Evolutionary conservation across 2,113 vertebrate species (phyloP).

Genomic region (Cacatua alba): DNA sequence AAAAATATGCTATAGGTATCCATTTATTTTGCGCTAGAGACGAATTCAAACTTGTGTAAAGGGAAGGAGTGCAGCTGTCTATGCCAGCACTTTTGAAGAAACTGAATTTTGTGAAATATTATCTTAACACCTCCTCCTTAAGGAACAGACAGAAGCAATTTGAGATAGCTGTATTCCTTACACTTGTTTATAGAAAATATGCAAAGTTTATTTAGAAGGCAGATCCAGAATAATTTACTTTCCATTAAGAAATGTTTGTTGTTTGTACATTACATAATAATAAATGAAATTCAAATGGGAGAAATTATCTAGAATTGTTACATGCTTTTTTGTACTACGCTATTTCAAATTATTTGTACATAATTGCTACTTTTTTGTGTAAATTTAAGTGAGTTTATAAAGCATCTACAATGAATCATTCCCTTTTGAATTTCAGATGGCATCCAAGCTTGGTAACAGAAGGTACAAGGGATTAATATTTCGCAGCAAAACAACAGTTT

Average conservation of each 20-base stretch:
- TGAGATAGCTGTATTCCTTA: background rate
- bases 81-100: background rate
- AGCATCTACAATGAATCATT: conserved; percentile 37
- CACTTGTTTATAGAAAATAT: background rate
- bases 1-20: background rate
- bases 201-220: background rate
- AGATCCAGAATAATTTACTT: background rate
- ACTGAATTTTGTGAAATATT: background rate
- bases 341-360: background rate
- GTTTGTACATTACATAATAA: background rate
- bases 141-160: background rate
- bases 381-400: conserved; percentile 26
- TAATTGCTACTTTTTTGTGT: background rate
- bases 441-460: conserved; percentile 51
- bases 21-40: background rate
- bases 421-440: conserved; percentile 44
- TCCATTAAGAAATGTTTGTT: background rate
- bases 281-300: background rate
- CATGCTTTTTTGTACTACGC: background rate
- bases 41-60: accelerated
- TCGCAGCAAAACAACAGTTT: conserved; percentile 56
- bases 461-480: conserved; percentile 57
- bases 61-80: background rate
- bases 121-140: background rate
- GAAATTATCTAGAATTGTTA: background rate